Percentiles rank a stretch among this genome's conserved stretches.
These are phyloP conservation scores for Pachyuromys duprasi DNA, from an alignment of 2,797 vertebrate species.

Conservation along the genomic window DNA sequence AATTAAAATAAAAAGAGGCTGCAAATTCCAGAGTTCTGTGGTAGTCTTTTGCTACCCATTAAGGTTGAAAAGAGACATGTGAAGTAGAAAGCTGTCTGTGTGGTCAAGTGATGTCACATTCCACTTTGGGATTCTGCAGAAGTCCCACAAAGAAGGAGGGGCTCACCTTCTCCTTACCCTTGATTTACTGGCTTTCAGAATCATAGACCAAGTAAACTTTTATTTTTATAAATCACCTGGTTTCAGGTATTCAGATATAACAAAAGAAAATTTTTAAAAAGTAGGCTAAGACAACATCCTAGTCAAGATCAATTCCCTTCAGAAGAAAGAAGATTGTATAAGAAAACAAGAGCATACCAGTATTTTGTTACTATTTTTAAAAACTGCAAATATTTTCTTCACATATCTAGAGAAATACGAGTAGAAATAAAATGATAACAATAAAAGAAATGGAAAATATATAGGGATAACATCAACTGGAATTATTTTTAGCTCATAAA, in stretches of 20 bases:
- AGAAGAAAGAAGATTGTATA: not conserved
- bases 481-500: slow-evolving; percentile 51
- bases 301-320: not conserved
- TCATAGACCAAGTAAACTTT: not conserved
- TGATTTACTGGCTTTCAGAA: not conserved
- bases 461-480: not conserved
- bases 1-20: no score
- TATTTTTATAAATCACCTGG: not conserved
- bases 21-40: not conserved
- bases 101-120: no score
- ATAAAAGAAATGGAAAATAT: slow-evolving; percentile 2
- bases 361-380: slow-evolving; percentile 26
- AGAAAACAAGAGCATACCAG: slow-evolving; percentile 8
- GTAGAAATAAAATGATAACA: not conserved
- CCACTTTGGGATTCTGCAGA: not conserved
- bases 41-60: not conserved
- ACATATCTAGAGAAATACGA: not conserved
- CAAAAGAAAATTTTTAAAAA: not conserved
- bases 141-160: no score
- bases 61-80: not conserved
- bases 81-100: not conserved
- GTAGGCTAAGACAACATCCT: not conserved
- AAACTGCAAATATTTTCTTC: slow-evolving; percentile 22
- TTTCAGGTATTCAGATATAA: not conserved
- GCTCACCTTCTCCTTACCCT: not conserved